Evolutionary conservation across 35 echinoderm and acorn worm species (phyloP), one percentile per base, ranked within the genome.

Genomic region (Lytechinus variegatus): DNA sequence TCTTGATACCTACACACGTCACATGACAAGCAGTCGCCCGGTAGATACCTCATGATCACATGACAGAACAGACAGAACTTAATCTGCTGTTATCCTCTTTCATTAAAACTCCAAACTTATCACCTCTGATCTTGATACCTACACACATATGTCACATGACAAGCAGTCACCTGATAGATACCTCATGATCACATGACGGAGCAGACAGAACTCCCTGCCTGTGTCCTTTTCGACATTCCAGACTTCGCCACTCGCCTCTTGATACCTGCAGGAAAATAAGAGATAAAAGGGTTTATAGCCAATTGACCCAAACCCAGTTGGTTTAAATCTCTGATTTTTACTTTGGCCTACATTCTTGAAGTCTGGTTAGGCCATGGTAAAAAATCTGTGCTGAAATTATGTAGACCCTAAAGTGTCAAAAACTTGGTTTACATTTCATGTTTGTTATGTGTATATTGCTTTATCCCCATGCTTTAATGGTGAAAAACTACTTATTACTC

Each of bases 71-170:
- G 52, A 97, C 95, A 52, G 96, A 27, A 89, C 96, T 97, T 4
- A 44, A 44, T 28, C 55, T 33, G 86, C 52, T 87, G 95, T 95
- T 56, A 91, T 86, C 58, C 33, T 93, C 33, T 87, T 2, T 44
- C 33, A 44, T 61, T 29, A 72, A 87, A 91, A 95, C 95, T 27
- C 87, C 96, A 13, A 91, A 95, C 27, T 91, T 95, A 27, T 61
- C 95, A 27, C 89, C 91, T 93, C 96, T 92, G 61, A 94, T 97
- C 91, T 95, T 97, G 44, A 95, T 97, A 52, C 89, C 96, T 97
- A 24, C 2, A 94, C 29, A 9, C 54, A 56, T 5, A 92, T 9
- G 61, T 24, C 9, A 2, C 9, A 58, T 58, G 9, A 58, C 33
- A 44, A 44, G 33, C 33, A 90, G n/a, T 90, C 88, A 44, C 88